Evolutionary conservation across 2,113 vertebrate genomes (phyloP).

Genomic region (Acanthisitta chloris): DNA sequence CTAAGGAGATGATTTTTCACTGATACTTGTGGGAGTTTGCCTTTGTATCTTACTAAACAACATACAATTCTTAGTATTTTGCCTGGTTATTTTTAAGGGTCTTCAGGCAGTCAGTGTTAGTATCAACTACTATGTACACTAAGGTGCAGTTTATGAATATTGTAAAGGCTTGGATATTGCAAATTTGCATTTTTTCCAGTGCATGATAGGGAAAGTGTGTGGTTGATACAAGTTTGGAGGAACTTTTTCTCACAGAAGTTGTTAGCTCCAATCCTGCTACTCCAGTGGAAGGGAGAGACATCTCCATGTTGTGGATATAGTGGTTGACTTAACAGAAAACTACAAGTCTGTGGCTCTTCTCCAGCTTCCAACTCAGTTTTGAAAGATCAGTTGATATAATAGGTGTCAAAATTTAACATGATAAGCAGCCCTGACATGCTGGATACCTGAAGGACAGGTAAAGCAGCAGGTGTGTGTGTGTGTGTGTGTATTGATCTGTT

Average conservation of each 20-base stretch:
- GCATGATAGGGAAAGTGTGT: neutral
- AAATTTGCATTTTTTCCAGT: neutral
- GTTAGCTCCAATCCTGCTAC: neutral
- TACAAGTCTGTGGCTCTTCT: neutral
- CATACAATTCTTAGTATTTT: neutral
- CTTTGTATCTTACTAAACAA: neutral
- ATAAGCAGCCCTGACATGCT: neutral
- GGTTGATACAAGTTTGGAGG: rapidly evolving
- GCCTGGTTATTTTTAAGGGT: neutral
- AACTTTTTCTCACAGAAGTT: neutral
- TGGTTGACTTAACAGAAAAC: neutral
- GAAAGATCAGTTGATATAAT: neutral
- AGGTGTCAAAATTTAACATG: neutral
- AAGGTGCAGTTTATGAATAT: neutral
- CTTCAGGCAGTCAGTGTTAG: neutral
- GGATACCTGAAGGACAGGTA: neutral
- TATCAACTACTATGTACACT: neutral
- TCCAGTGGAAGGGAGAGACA: neutral
- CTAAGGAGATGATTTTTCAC: neutral
- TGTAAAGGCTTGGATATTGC: neutral
- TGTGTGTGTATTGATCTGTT: no score
- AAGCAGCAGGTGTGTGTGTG: neutral
- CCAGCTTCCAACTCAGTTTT: neutral
- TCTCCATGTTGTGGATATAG: neutral
- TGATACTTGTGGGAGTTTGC: neutral